These are phyloP conservation scores for Pseudonaja textilis DNA, from an alignment of 2,113 vertebrate genomes.

Conservation along the genomic window DNA sequence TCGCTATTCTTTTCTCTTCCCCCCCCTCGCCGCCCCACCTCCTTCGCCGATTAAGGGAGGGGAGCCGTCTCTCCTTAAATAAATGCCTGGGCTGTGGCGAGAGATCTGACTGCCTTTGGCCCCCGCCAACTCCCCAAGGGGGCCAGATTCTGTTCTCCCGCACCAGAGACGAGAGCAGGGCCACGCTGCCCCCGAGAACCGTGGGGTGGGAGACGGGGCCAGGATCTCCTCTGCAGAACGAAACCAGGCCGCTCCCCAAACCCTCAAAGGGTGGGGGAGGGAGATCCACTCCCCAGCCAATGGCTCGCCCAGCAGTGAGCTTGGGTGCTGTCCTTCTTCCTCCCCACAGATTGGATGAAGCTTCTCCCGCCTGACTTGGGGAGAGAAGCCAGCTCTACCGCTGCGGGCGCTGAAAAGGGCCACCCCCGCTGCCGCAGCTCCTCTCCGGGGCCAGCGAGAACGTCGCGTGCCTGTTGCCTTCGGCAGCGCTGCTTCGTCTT, in stretches of 20 bases:
- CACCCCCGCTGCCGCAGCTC: neutral
- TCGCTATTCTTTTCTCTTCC: neutral
- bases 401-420: neutral
- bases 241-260: conserved; percentile 2
- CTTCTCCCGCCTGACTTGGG: neutral
- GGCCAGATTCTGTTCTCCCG: neutral
- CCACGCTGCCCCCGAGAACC: neutral
- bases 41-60: conserved; percentile 31
- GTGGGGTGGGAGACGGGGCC: neutral
- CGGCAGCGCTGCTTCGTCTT: neutral
- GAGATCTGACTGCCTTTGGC: neutral
- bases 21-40: conserved; percentile 29
- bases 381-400: neutral
- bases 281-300: neutral
- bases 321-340: neutral
- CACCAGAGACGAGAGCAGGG: neutral
- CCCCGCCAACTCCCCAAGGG: neutral
- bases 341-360: neutral
- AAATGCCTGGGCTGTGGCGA: neutral
- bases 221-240: neutral
- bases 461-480: neutral
- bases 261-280: neutral
- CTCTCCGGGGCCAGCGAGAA: neutral
- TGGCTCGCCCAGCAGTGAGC: neutral
- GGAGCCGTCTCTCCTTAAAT: neutral